Evolutionary conservation across 2,797 vertebrate species (phyloP), one percentile per base, ranked within the genome.

Genomic region (Chrosomus eos): DNA sequence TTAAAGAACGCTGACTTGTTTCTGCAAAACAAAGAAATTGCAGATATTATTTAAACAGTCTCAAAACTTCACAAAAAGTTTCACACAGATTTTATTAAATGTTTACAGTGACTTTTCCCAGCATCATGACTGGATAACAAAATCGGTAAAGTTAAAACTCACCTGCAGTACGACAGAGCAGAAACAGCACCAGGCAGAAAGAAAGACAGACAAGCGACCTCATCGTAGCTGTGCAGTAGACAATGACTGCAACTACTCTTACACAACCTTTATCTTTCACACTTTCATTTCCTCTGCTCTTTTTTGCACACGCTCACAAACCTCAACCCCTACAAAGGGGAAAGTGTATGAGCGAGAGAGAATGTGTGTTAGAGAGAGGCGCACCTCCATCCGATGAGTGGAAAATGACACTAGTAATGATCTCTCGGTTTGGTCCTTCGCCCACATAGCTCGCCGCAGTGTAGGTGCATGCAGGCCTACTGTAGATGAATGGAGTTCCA

Each of bases 231-330:
- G 28, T 10, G 48, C 28, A 66, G 45, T 31, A 81, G 60, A 48
- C 4, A 64, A 73, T 75, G 72, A 16, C n/a, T 71, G 67, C 71
- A 58, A 75, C 45, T 80, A 76, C 45, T 48, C 58, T 38, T 80
- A 48, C 28, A 72, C 53, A 55, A 45, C 38, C 40, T 75, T 43
- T 67, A 60, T 71, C 40, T 36, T 66, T 75, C 55, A 18, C 55
- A 62, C 73, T 77, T 81, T 82, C 60, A 78, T 62, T 89, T 89
- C 82, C 86, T 70, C 45, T 13, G 11, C 38, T 67, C 73, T 72
- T 66, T 73, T 43, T 8, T 48, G 33, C 43, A 28, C 45, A n/a
- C 45, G 73, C 18, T 58, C 60, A 33, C 36, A 82, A 33, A 77
- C 85, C 85, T 78, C 74, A 82, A 80, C 51, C 81, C 68, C 79